Percentiles rank a stretch among this genome's conserved stretches.
These are phyloP conservation scores for Antheraea pernyi DNA, from an alignment of 1,140 invertebrate genomes.

Conservation along the genomic window DNA sequence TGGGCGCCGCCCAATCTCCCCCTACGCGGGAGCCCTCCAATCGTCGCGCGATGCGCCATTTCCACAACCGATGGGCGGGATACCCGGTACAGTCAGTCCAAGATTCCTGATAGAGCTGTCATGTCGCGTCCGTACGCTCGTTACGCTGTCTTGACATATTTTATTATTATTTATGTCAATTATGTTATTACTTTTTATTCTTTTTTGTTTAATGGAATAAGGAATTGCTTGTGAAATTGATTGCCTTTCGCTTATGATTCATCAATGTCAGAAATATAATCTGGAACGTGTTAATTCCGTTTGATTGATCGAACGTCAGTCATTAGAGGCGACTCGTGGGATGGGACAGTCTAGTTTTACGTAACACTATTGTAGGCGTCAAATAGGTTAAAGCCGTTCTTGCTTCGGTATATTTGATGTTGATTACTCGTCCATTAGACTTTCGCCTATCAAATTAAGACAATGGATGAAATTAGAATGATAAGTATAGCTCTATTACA, in stretches of 20 bases:
- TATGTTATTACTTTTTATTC: slow-evolving; percentile 67
- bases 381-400: slow-evolving; percentile 27
- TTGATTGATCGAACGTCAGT: slow-evolving; percentile 67
- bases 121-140: slow-evolving; percentile 65
- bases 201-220: slow-evolving; percentile 76
- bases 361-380: slow-evolving; percentile 58
- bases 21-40: slow-evolving; percentile 25
- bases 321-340: slow-evolving; percentile 53
- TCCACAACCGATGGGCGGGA: slow-evolving; percentile 40
- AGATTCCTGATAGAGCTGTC: slow-evolving; percentile 75
- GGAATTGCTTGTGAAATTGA: slow-evolving; percentile 74
- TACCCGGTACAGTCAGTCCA: slow-evolving; percentile 51
- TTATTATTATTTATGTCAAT: slow-evolving; percentile 80
- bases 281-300: slow-evolving; percentile 74
- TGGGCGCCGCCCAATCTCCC: slow-evolving; percentile 31
- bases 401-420: slow-evolving; percentile 19
- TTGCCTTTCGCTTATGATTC: slow-evolving; percentile 75
- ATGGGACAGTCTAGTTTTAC: slow-evolving; percentile 67
- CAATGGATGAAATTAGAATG: slow-evolving; percentile 31
- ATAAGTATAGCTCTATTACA: too few relatives aligned
- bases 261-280: slow-evolving; percentile 73
- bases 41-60: slow-evolving; percentile 39
- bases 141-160: slow-evolving; percentile 75
- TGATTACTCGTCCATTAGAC: slow-evolving; percentile 40
- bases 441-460: slow-evolving; percentile 53